Evolutionary conservation across 2,888 invertebrate genomes (phyloP), one percentile per base, ranked within the genome.

Genomic region (Carabus problematicus): DNA sequence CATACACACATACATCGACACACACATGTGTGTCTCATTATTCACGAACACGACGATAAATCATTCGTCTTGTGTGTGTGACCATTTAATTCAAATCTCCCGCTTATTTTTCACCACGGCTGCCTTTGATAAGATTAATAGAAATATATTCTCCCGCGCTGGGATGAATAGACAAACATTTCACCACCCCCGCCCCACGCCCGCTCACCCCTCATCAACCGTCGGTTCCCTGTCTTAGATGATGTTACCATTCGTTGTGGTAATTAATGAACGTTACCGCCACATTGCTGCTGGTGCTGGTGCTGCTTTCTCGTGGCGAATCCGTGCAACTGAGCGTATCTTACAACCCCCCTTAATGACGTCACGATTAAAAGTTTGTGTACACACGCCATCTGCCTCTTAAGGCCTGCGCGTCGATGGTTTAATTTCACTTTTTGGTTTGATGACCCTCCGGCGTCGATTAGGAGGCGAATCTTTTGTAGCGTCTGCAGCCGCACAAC

Each of bases 331-430:
- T 64, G 54, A 52, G 54, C 54, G 19, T 52, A 52, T 64, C 64
- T 64, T 64, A 56, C 56, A 16, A 41, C 6, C 29, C 18, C 61
- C 63, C 54, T 64, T 68, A 68, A 68, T 58, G 67, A 68, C 60
- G 61, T 49, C 67, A 68, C 60, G 56, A 68, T 68, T 68, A 68
- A 68, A 68, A 68, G 67, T 68, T 68, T 61, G 52, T 67, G 67
- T 68, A 68, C 19, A 18, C 67, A 68, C 67, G 67, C 67, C 67
- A 68, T 68, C 67, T 68, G 67, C 60, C 67, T 58, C 66, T 58
- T 49, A 66, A 58, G 52, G 52, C 29, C 58, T 47, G n/a, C n/a
- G n/a, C n/a, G n/a, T n/a, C n/a, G n/a, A 59, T 18, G 41, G 47
- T 66, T 58, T 66, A 29, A 66, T 66, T 64, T 58, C 47, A 49